Evolutionary conservation across 1,140 invertebrate species (phyloP).

Genomic region (Scaptomyza pallida): DNA sequence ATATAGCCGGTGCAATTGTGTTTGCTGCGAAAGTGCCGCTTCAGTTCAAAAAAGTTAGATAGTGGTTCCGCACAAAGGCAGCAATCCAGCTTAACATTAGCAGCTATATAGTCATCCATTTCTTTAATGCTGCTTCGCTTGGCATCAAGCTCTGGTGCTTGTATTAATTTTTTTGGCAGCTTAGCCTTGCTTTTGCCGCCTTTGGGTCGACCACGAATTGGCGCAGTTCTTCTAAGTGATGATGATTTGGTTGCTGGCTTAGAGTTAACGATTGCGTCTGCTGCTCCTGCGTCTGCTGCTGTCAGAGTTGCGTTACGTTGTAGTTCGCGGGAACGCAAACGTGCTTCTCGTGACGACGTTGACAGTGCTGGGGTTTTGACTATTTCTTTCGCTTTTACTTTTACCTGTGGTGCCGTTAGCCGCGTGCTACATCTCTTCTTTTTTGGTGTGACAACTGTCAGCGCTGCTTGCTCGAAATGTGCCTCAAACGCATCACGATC

Average conservation of each 20-base stretch:
- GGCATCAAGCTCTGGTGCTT: slow-evolving; percentile 3
- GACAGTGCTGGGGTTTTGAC: background rate
- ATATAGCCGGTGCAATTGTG: slow-evolving; percentile 68
- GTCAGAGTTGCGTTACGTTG: slow-evolving; percentile 35
- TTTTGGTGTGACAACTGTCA: background rate
- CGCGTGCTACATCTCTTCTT: slow-evolving; percentile 3
- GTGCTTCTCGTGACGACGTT: slow-evolving; percentile 28
- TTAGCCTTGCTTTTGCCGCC: slow-evolving; percentile 19
- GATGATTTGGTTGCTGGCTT: background rate
- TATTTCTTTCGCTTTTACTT: background rate
- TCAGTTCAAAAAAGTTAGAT: slow-evolving; percentile 63
- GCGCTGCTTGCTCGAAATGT: background rate
- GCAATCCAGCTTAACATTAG: slow-evolving; percentile 68
- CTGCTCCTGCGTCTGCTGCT: too few species aligned
- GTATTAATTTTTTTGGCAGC: background rate
- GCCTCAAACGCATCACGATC: slow-evolving; percentile 9
- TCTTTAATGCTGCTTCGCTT: slow-evolving; percentile 65
- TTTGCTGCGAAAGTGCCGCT: slow-evolving; percentile 61
- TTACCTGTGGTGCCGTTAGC: background rate
- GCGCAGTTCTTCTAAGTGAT: background rate
- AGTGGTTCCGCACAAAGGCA: slow-evolving; percentile 57
- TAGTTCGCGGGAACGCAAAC: slow-evolving; percentile 50
- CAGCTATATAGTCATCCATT: slow-evolving; percentile 72
- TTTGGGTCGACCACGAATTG: background rate
- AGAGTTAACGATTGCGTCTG: background rate